These are phyloP conservation scores for Xiphorhynchus elegans DNA, from an alignment of 2,113 vertebrate species.

Conservation along the genomic window DNA sequence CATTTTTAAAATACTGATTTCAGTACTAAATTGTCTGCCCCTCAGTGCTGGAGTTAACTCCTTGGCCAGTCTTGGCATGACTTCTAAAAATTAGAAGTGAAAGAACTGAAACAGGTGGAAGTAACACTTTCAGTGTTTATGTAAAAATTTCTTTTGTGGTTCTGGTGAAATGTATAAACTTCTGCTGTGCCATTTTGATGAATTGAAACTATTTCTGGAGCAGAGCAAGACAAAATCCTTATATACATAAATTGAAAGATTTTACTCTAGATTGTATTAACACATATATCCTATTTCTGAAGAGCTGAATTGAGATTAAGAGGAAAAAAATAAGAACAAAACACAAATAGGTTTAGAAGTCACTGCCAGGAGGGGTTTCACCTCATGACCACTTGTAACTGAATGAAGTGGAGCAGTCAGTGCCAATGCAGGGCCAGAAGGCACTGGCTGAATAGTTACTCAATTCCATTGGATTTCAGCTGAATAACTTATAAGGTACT, in stretches of 20 bases:
- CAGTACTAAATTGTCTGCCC: not conserved
- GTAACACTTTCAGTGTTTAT: not conserved
- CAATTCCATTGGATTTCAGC: not conserved
- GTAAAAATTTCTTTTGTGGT: not conserved
- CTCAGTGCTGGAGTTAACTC: not conserved
- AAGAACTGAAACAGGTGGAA: not conserved
- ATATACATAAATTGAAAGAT: not conserved
- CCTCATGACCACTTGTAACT: not conserved
- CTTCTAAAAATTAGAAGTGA: not conserved
- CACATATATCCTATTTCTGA: not conserved
- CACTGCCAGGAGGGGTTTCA: not conserved
- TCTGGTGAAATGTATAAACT: not conserved
- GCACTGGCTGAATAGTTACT: not conserved
- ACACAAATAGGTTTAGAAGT: not conserved
- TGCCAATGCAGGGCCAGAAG: not conserved
- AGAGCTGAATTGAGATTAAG: not conserved
- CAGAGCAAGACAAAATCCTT: not conserved
- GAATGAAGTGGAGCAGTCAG: not conserved
- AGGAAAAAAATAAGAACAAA: not conserved
- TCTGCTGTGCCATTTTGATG: not conserved
- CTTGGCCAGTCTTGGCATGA: not conserved
- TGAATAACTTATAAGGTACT: not conserved
- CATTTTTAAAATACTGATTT: not conserved
- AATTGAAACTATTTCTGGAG: not conserved
- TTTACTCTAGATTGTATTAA: not conserved